phyloP scores from a whole-genome alignment of 2,113 vertebrate genomes.

The Halichoeres trimaculatus region DNA sequence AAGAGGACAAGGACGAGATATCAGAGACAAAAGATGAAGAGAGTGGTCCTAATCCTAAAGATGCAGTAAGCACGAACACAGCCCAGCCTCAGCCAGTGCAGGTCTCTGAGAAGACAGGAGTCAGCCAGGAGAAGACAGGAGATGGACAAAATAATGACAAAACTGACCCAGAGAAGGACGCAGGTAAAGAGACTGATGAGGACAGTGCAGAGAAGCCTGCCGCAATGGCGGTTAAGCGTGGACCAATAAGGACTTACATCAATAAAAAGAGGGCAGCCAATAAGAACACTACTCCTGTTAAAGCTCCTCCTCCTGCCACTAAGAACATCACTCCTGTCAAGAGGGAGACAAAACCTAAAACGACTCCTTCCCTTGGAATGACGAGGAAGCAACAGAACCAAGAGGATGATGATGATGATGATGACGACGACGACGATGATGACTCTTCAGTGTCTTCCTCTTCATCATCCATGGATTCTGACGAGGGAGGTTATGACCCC shows the following conservation, averaged over 20 bases:
- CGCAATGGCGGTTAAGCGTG: conserved; percentile 60
- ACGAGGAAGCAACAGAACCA: conserved; percentile 45
- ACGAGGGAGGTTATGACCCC: conserved; percentile 93
- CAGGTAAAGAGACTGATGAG: conserved; percentile 28
- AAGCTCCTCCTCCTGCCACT: conserved; percentile 29
- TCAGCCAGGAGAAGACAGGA: conserved; percentile 65
- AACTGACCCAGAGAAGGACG: conserved; percentile 21
- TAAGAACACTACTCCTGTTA: conserved; percentile 52
- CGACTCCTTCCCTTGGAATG: conserved; percentile 25
- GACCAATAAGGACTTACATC: conserved; percentile 76
- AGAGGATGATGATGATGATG: conserved; percentile 45
- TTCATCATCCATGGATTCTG: conserved; percentile 82
- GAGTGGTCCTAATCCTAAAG: conserved; percentile 4
- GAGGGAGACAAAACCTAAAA: conserved; percentile 60
- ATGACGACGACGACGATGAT: conserved; percentile 2
- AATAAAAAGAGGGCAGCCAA: conserved; percentile 63
- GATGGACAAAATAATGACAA: conserved; percentile 10
- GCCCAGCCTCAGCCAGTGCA: conserved; percentile 64
- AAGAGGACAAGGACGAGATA: conserved; percentile 75
- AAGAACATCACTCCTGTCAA: conserved; percentile 60
- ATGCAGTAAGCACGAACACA: not conserved
- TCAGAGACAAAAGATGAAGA: conserved; percentile 30
- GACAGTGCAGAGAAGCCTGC: conserved; percentile 68
- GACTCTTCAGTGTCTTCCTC: conserved; percentile 65
- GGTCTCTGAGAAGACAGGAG: conserved; percentile 64